Conservation (phyloP, 2,797 vertebrate genomes). For the Taeniopygia guttata region DNA sequence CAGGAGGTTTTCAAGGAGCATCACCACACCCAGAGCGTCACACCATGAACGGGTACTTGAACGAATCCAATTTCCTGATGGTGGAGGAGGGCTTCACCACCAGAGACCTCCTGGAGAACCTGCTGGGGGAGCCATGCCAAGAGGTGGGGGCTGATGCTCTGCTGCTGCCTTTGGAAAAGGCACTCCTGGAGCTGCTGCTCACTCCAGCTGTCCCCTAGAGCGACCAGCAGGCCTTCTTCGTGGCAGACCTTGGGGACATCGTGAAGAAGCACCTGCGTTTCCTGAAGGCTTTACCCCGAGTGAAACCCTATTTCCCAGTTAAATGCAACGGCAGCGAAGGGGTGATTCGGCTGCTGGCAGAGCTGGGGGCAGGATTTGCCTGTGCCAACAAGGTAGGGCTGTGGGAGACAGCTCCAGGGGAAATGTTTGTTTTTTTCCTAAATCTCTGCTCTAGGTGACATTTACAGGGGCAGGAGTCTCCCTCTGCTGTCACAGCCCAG, state of each 20-base stretch:
- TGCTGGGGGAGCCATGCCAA: slow-evolving; percentile 68
- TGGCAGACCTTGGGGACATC: slow-evolving; percentile 76
- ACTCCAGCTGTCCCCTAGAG: slow-evolving; percentile 56
- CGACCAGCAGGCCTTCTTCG: slow-evolving; percentile 68
- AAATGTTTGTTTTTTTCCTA: neutral
- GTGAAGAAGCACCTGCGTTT: slow-evolving; percentile 77
- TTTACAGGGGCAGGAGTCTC: neutral
- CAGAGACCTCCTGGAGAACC: slow-evolving; percentile 76
- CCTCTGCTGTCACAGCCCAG: neutral
- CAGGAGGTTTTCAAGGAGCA: neutral
- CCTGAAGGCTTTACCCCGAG: slow-evolving; percentile 75
- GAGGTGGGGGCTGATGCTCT: slow-evolving; percentile 33
- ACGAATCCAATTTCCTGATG: slow-evolving; percentile 74
- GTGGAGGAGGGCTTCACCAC: slow-evolving; percentile 80
- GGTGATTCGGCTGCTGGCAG: slow-evolving; percentile 75
- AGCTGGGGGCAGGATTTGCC: slow-evolving; percentile 81
- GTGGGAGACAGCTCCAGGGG: neutral
- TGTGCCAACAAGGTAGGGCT: slow-evolving; percentile 81
- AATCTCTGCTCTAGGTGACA: neutral
- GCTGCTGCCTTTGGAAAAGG: neutral
- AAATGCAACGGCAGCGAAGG: slow-evolving; percentile 79
- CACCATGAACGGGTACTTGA: slow-evolving; percentile 73
- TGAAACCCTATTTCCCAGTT: slow-evolving; percentile 79
- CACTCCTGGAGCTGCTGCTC: fast-evolving
- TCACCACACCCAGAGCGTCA: neutral